A percentile compares a stretch with the other conserved stretches of the same genome.
Conservation (phyloP, 2,113 vertebrate genomes). For the Alligator mississippiensis region DNA sequence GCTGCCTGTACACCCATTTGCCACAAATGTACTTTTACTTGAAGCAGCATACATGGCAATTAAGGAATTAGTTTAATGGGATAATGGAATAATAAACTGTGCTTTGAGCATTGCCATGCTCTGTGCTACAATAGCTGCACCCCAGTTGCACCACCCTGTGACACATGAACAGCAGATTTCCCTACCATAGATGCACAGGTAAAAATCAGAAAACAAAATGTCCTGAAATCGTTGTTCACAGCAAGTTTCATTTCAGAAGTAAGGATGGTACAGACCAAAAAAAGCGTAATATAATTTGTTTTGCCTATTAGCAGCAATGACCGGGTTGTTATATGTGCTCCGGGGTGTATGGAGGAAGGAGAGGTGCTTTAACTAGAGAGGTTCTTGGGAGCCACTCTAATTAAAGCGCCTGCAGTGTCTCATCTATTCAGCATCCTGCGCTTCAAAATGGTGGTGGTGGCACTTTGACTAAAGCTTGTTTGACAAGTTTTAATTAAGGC, state of each 20-base stretch:
- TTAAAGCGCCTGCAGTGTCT: no score
- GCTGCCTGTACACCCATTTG: not conserved
- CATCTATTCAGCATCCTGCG: no score
- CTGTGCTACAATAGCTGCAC: not conserved
- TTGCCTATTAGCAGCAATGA: constrained; percentile 21
- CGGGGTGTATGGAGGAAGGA: no score
- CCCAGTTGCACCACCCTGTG: not conserved
- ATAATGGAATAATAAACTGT: not conserved
- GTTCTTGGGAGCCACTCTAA: no score
- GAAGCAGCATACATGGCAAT: constrained; percentile 23
- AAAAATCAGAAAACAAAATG: not conserved
- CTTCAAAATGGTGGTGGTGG: no score
- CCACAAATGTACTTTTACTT: constrained; percentile 22
- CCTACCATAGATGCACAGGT: rapidly evolving
- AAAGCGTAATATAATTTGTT: not conserved
- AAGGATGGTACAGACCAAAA: not conserved
- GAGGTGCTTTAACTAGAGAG: no score
- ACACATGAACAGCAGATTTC: not conserved
- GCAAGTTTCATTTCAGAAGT: not conserved
- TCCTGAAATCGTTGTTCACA: not conserved
- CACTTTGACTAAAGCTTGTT: no score
- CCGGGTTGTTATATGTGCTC: not conserved
- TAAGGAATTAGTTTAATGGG: not conserved
- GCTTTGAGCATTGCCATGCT: constrained; percentile 4
- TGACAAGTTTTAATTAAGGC: no score